phyloP scores from a whole-genome alignment of 2,113 vertebrate genomes.

The Sinocyclocheilus grahami region DNA sequence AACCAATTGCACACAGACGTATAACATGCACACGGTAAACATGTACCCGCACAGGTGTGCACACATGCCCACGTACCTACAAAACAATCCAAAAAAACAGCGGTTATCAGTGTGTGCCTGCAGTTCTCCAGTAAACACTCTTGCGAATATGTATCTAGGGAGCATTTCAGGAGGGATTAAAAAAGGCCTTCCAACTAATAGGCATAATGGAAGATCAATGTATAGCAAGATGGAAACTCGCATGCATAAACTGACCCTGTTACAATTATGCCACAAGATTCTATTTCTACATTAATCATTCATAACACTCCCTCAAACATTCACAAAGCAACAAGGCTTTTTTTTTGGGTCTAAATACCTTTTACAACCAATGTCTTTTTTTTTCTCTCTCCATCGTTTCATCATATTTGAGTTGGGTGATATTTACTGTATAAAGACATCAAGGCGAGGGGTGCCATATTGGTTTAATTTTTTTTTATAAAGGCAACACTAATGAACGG shows the following conservation, averaged over 20 bases:
- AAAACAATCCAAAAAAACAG: constrained; percentile 23
- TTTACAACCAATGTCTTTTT: constrained; percentile 33
- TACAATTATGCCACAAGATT: constrained; percentile 79
- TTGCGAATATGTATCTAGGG: constrained; percentile 81
- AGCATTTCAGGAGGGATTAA: constrained; percentile 84
- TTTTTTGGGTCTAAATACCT: constrained; percentile 51
- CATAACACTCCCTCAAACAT: constrained; percentile 88
- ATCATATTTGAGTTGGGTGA: neutral
- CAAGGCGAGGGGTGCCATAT: neutral
- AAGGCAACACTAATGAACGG: constrained; percentile 39
- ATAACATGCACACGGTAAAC: constrained; percentile 33
- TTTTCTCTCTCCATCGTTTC: neutral
- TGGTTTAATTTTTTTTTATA: neutral
- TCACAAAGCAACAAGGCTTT: constrained; percentile 75
- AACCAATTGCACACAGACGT: neutral
- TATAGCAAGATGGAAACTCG: constrained; percentile 82
- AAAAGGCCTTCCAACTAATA: constrained; percentile 86
- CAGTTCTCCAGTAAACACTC: constrained; percentile 71
- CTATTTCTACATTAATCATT: constrained; percentile 86
- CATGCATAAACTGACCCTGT: constrained; percentile 80
- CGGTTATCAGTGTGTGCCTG: constrained; percentile 29
- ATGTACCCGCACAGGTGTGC: constrained; percentile 1
- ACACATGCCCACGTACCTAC: constrained; percentile 2
- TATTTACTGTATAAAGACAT: constrained; percentile 25
- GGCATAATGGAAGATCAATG: constrained; percentile 87